Conservation (phyloP, 2,113 vertebrate species). For the Hippocampus guttulatus region DNA sequence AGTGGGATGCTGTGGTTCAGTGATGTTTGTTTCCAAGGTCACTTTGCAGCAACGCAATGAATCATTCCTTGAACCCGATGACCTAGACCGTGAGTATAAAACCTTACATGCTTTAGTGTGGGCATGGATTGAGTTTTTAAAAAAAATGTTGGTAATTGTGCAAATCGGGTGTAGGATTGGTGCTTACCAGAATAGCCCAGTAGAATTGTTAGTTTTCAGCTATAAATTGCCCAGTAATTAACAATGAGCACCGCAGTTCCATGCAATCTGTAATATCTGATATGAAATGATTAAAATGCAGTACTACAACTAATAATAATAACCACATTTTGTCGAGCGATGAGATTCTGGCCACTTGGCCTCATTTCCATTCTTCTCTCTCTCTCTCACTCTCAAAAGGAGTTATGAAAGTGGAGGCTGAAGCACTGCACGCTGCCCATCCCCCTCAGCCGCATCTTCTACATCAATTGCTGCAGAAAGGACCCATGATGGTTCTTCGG, state of each 20-base stretch:
- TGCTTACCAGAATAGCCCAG: background rate
- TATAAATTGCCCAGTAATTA: background rate
- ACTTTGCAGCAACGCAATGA: conserved; percentile 3
- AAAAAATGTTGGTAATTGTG: background rate
- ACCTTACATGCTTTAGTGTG: background rate
- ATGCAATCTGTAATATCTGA: background rate
- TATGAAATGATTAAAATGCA: background rate
- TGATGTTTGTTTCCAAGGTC: conserved; percentile 51
- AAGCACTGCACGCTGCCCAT: conserved; percentile 39
- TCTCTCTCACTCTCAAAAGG: conserved; percentile 6
- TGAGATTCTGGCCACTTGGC: conserved; percentile 11
- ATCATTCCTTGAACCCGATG: background rate
- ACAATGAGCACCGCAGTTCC: background rate
- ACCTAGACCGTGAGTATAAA: background rate
- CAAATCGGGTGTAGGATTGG: background rate
- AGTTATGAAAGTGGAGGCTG: conserved; percentile 23
- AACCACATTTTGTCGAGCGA: conserved; percentile 1
- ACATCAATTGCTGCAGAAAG: conserved; percentile 55
- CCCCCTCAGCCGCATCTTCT: conserved; percentile 35
- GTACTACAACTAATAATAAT: background rate
- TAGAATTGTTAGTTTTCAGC: background rate
- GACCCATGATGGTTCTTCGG: conserved; percentile 31
- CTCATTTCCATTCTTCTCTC: conserved; percentile 25
- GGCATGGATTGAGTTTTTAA: background rate
- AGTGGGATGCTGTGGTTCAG: conserved; percentile 32